These are phyloP conservation scores for Trissolcus japonicus DNA, from an alignment of 2,888 invertebrate species.

Conservation along the genomic window DNA sequence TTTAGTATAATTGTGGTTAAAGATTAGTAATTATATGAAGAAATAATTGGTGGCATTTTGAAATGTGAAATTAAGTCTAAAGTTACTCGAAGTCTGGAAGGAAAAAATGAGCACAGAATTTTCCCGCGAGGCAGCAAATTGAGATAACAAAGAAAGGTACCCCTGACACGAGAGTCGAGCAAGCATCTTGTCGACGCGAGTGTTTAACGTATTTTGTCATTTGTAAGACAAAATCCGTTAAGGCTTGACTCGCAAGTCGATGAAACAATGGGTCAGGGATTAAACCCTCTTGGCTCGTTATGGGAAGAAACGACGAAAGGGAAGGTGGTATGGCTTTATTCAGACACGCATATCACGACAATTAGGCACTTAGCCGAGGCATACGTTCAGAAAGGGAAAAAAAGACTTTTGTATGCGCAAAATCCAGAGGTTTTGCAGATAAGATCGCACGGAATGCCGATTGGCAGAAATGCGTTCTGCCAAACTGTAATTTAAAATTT, in stretches of 20 bases:
- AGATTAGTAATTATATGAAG: no score
- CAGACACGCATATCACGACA: conserved; percentile 59
- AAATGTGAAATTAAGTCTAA: background rate
- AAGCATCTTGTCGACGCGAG: conserved; percentile 61
- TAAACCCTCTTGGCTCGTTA: conserved; percentile 60
- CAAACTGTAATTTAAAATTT: no score
- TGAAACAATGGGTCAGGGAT: conserved; percentile 68
- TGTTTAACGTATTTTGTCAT: conserved; percentile 69
- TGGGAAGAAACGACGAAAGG: conserved; percentile 57
- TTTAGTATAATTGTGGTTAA: background rate
- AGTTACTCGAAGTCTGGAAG: background rate
- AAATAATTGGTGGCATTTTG: no score
- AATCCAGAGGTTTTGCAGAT: conserved; percentile 20
- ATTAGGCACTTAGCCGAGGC: conserved; percentile 62
- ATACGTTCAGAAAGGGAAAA: conserved; percentile 25
- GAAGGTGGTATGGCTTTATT: conserved; percentile 60
- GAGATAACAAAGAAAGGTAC: conserved; percentile 55
- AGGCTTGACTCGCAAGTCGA: conserved; percentile 73
- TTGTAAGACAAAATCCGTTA: conserved; percentile 74
- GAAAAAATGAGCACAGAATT: conserved; percentile 4
- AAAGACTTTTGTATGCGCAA: conserved; percentile 17
- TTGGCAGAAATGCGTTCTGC: background rate
- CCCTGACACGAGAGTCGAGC: conserved; percentile 49
- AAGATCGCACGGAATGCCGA: conserved; percentile 29
- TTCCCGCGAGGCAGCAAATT: conserved; percentile 35